A percentile compares a stretch with the other conserved stretches of the same genome.
These are phyloP conservation scores for Leptonema lineaticorne DNA, from an alignment of 1,140 invertebrate species.

Conservation along the genomic window DNA sequence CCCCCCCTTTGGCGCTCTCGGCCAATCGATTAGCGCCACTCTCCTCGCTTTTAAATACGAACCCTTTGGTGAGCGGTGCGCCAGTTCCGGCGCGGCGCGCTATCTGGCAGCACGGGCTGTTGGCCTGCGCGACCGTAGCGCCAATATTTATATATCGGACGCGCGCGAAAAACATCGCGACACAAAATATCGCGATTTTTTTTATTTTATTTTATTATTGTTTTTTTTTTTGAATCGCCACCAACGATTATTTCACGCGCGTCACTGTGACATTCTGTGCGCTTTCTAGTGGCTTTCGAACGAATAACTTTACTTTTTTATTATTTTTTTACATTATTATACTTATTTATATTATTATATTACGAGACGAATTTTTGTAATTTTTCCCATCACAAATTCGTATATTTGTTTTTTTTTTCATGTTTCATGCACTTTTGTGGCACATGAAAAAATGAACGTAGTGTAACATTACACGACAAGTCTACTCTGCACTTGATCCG, in stretches of 20 bases:
- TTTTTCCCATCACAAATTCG: no score
- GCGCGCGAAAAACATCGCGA: neutral
- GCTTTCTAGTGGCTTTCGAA: neutral
- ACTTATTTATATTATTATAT: no score
- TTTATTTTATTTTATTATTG: neutral
- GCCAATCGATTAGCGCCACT: slow-evolving; percentile 40
- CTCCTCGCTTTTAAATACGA: slow-evolving; percentile 38
- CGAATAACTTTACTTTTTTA: no score
- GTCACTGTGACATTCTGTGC: neutral
- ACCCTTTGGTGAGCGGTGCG: slow-evolving; percentile 39
- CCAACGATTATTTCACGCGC: no score
- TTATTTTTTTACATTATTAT: neutral
- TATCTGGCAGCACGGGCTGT: slow-evolving; percentile 25
- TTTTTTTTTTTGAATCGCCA: neutral
- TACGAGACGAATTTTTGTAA: no score
- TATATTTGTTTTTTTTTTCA: no score
- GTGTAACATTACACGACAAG: no score
- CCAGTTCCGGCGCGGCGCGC: slow-evolving; percentile 38
- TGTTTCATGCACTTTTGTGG: no score
- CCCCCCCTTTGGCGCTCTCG: slow-evolving; percentile 25
- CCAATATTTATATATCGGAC: neutral
- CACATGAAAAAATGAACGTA: no score
- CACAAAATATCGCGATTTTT: neutral
- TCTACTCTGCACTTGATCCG: no score
- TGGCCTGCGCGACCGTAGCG: slow-evolving; percentile 1